Conservation (phyloP, 2,797 vertebrate species). For the Leptodactylus fallax region DNA sequence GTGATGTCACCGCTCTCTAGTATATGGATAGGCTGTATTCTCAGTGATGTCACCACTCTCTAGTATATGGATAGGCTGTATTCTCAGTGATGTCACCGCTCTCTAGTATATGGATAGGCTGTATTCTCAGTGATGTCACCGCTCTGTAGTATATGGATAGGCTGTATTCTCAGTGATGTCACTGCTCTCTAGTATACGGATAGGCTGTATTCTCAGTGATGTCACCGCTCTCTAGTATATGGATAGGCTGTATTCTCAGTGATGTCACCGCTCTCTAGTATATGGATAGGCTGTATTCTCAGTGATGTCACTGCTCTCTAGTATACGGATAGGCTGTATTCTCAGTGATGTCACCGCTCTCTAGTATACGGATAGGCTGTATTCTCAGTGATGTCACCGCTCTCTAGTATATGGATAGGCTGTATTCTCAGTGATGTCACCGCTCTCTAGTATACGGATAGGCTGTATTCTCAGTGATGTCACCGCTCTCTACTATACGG, state of each 20-base stretch:
- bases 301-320: neutral
- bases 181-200: neutral
- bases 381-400: neutral
- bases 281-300: slow-evolving; percentile 1
- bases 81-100: slow-evolving; percentile 18
- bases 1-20: neutral
- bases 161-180: slow-evolving; percentile 35
- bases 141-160: neutral
- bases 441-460: neutral
- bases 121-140: slow-evolving; percentile 5
- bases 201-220: slow-evolving; percentile 25
- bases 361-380: neutral
- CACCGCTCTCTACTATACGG: neutral
- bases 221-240: slow-evolving; percentile 13
- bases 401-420: slow-evolving; percentile 5
- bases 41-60: neutral
- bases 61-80: neutral
- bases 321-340: neutral
- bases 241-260: slow-evolving; percentile 26
- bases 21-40: slow-evolving; percentile 13
- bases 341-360: neutral
- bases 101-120: slow-evolving; percentile 3
- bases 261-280: slow-evolving; percentile 17
- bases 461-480: neutral
- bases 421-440: neutral